Conservation (phyloP, 2,888 invertebrate genomes). For the Entomobrya multifasciata region DNA sequence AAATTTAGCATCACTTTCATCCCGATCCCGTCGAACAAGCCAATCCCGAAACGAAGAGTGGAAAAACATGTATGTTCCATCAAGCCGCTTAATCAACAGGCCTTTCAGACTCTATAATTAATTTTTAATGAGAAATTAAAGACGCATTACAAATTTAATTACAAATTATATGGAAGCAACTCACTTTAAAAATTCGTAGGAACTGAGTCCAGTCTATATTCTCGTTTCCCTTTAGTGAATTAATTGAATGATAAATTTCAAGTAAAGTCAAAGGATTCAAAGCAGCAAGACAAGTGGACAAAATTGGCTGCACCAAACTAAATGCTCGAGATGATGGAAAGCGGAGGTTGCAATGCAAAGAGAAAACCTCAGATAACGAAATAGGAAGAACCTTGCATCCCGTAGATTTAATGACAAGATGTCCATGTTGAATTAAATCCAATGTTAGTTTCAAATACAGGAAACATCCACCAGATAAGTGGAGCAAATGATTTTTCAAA, state of each 20-base stretch:
- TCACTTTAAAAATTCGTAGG: constrained; percentile 89
- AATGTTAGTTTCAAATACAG: constrained; percentile 94
- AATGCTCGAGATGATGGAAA: constrained; percentile 95
- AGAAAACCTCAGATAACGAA: constrained; percentile 92
- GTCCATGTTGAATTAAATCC: constrained; percentile 94
- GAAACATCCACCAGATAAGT: constrained; percentile 93
- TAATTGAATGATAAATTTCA: constrained; percentile 96
- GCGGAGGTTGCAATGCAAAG: constrained; percentile 93
- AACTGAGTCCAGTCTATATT: constrained; percentile 95
- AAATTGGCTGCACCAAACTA: constrained; percentile 92
- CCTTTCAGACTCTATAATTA: constrained; percentile 86
- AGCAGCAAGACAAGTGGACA: constrained; percentile 94
- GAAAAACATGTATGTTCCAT: constrained; percentile 98
- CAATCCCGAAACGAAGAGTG: constrained; percentile 99
- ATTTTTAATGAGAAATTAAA: no score
- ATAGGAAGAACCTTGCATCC: constrained; percentile 95
- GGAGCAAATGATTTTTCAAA: constrained; percentile 92
- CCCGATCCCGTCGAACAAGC: constrained; percentile 91
- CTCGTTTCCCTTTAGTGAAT: constrained; percentile 90
- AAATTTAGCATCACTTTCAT: constrained; percentile 93
- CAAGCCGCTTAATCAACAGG: constrained; percentile 93
- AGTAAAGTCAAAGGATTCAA: constrained; percentile 93
- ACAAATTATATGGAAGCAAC: constrained; percentile 35
- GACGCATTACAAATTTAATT: no score
- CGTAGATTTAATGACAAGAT: constrained; percentile 94